Evolutionary conservation across 1,140 invertebrate species (phyloP).

Genomic region (Gonatopus flavifemur): DNA sequence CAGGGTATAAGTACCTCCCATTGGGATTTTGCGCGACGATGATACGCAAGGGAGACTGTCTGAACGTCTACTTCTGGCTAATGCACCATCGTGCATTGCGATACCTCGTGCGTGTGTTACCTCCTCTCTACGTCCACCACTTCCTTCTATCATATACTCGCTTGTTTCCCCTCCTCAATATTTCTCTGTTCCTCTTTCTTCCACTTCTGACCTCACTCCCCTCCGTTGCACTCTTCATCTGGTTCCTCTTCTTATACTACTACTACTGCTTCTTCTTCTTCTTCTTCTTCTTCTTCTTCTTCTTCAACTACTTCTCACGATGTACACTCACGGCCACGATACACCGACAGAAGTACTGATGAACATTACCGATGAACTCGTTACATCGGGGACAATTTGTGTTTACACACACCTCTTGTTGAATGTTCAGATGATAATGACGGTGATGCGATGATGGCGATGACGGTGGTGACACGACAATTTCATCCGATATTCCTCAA

Average conservation of each 20-base stretch:
- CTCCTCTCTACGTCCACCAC: slow-evolving; percentile 17
- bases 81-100: slow-evolving; percentile 32
- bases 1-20: neutral
- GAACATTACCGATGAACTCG: too few relatives aligned
- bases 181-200: slow-evolving; percentile 16
- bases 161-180: slow-evolving; percentile 22
- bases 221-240: slow-evolving; percentile 16
- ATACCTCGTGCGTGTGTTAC: slow-evolving; percentile 8
- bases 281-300: too few relatives aligned
- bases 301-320: too few relatives aligned
- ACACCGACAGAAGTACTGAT: too few relatives aligned
- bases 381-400: too few relatives aligned
- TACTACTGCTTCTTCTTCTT: slow-evolving; percentile 4
- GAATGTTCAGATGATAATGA: too few relatives aligned
- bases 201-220: slow-evolving; percentile 2
- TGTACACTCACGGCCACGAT: neutral
- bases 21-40: slow-evolving; percentile 6
- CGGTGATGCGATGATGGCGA: too few relatives aligned
- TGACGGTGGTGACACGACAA: too few relatives aligned
- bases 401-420: too few relatives aligned
- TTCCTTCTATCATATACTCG: slow-evolving; percentile 15
- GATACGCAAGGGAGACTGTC: slow-evolving; percentile 24
- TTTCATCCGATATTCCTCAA: too few relatives aligned
- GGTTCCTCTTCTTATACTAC: slow-evolving; percentile 9
- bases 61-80: slow-evolving; percentile 29